These are phyloP conservation scores for Brotogeris chrysoptera DNA, from an alignment of 2,797 vertebrate genomes.

Conservation along the genomic window DNA sequence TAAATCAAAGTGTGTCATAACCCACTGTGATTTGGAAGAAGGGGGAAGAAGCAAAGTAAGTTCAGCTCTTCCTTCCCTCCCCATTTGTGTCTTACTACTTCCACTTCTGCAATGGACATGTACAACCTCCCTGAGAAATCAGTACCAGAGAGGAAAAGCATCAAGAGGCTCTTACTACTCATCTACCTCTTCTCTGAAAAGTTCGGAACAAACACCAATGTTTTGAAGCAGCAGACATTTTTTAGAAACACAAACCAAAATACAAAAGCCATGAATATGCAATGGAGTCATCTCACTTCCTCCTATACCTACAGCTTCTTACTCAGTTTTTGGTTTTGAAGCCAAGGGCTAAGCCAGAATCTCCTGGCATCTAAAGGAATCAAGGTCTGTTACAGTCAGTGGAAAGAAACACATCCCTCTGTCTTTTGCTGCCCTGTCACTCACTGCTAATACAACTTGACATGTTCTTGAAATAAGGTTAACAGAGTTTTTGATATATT, in stretches of 20 bases:
- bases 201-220: accelerated
- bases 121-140: not conserved
- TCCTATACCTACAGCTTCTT: not conserved
- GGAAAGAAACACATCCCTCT: not conserved
- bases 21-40: not conserved
- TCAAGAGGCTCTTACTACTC: not conserved
- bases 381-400: not conserved
- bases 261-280: not conserved
- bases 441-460: not conserved
- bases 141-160: not conserved
- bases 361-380: not conserved
- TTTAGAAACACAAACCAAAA: not conserved
- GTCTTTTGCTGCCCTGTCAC: not conserved
- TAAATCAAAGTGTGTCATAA: accelerated
- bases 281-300: not conserved
- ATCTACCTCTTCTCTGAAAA: not conserved
- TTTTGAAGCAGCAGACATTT: not conserved
- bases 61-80: not conserved
- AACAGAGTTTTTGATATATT: not conserved
- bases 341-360: not conserved
- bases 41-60: not conserved
- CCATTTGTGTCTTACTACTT: not conserved
- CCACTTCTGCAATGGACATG: not conserved
- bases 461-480: not conserved
- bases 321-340: not conserved